Evolutionary conservation across 2,888 invertebrate species (phyloP).

Genomic region (Agrochola lota): DNA sequence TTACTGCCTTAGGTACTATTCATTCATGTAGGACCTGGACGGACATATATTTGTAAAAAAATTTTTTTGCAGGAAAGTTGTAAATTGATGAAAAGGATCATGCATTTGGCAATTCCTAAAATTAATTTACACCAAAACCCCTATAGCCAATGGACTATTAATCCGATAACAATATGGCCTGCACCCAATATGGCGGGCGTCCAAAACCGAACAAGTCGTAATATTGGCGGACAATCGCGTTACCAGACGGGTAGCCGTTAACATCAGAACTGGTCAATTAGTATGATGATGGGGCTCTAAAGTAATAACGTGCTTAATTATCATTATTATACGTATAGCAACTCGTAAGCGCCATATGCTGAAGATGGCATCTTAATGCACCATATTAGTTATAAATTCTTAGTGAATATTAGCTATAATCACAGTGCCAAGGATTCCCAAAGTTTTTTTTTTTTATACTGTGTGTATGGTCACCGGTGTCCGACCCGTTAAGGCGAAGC

Average conservation of each 20-base stretch:
- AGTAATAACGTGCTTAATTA: not conserved
- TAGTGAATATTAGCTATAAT: not conserved
- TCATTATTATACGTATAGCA: not conserved
- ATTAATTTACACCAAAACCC: slow-evolving; percentile 64
- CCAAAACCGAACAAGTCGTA: slow-evolving; percentile 68
- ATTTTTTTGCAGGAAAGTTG: too few relatives aligned
- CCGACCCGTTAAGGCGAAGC: too few relatives aligned
- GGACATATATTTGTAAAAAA: too few relatives aligned
- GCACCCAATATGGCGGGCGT: slow-evolving; percentile 80
- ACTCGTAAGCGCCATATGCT: not conserved
- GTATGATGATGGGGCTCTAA: slow-evolving; percentile 1
- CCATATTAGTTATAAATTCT: not conserved
- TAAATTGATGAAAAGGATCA: too few relatives aligned
- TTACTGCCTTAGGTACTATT: too few relatives aligned
- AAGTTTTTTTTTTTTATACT: not conserved
- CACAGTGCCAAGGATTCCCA: not conserved
- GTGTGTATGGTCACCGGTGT: too few relatives aligned
- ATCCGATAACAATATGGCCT: slow-evolving; percentile 79
- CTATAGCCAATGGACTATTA: slow-evolving; percentile 71
- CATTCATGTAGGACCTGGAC: too few relatives aligned
- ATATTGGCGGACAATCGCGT: slow-evolving; percentile 69
- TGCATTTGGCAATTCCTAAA: not conserved
- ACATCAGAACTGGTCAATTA: slow-evolving; percentile 35
- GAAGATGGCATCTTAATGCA: not conserved
- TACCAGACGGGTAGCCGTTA: slow-evolving; percentile 62